phyloP scores from a whole-genome alignment of 2,113 vertebrate genomes.

The Anoplopoma fimbria region DNA sequence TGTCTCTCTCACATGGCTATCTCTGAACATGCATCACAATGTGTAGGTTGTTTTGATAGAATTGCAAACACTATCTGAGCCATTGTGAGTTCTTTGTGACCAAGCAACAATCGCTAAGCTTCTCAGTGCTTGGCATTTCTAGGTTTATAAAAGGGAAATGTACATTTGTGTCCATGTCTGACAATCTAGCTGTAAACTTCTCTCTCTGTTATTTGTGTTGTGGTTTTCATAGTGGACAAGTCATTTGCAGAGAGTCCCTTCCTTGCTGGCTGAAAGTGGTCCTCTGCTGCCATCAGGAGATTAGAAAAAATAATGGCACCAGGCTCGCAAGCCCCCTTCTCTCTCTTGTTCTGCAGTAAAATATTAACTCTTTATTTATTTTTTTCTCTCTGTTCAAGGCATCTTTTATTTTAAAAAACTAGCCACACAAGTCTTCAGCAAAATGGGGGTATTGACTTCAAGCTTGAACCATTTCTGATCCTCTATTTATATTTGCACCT shows the following conservation, averaged over 20 bases:
- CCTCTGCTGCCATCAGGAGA: slow-evolving; percentile 97
- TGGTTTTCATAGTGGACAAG: slow-evolving; percentile 99
- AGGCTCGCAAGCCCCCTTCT: slow-evolving; percentile 91
- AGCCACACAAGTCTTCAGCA: slow-evolving; percentile 41
- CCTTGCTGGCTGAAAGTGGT: slow-evolving; percentile 98
- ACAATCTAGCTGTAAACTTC: slow-evolving; percentile 92
- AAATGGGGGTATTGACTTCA: slow-evolving; percentile 10
- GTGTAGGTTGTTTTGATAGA: slow-evolving; percentile 55
- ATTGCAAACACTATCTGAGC: slow-evolving; percentile 46
- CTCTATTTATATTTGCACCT: slow-evolving; percentile 53
- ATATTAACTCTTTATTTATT: slow-evolving; percentile 90
- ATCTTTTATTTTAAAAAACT: slow-evolving; percentile 76
- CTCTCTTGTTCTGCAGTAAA: slow-evolving; percentile 94
- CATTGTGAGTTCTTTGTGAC: slow-evolving; percentile 47
- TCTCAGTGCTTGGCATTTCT: slow-evolving; percentile 66
- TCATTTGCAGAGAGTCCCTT: slow-evolving; percentile 97
- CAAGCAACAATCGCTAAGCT: slow-evolving; percentile 58
- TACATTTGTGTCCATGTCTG: slow-evolving; percentile 82
- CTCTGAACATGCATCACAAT: slow-evolving; percentile 43
- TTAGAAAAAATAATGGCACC: slow-evolving; percentile 98
- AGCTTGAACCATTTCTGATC: slow-evolving; percentile 35
- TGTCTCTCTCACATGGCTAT: slow-evolving; percentile 25
- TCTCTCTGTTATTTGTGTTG: slow-evolving; percentile 99
- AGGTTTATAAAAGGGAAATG: slow-evolving; percentile 71
- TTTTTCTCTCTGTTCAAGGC: slow-evolving; percentile 89